These are phyloP conservation scores for Acomys russatus DNA, from an alignment of 2,797 vertebrate species.

Conservation along the genomic window DNA sequence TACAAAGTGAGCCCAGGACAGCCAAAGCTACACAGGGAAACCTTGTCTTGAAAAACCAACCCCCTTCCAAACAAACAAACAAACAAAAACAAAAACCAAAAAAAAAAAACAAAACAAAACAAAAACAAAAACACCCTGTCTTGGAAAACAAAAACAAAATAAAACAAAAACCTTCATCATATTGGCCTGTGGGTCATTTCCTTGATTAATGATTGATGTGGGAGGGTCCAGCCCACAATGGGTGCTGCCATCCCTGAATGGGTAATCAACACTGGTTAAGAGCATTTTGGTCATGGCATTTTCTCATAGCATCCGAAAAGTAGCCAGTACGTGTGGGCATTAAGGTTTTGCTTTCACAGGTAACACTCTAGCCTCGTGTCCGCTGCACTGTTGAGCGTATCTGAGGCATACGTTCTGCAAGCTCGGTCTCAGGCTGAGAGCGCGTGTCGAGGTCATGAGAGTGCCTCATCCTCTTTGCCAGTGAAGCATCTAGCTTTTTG, in stretches of 20 bases:
- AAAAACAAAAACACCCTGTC: no score
- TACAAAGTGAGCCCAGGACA: no score
- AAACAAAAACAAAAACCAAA: no score
- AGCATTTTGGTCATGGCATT: not conserved
- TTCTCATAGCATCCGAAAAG: not conserved
- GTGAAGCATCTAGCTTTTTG: not conserved
- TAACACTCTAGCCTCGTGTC: not conserved
- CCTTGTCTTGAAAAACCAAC: no score
- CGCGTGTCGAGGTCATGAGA: not conserved
- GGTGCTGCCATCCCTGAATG: not conserved
- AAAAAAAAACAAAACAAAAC: no score
- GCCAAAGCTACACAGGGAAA: no score
- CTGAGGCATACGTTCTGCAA: not conserved
- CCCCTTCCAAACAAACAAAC: no score
- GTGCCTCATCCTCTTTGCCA: not conserved
- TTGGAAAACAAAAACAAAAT: no score
- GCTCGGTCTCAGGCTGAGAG: not conserved
- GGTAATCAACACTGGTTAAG: no score
- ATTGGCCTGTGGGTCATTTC: not conserved
- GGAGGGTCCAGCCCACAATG: not conserved
- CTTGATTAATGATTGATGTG: not conserved
- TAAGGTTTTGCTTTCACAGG: not conserved
- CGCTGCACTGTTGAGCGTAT: not conserved
- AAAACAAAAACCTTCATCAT: not conserved
- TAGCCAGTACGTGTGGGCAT: not conserved